Conservation (phyloP, 2,113 vertebrate species). For the Stomatorhinus ivindoensis region DNA sequence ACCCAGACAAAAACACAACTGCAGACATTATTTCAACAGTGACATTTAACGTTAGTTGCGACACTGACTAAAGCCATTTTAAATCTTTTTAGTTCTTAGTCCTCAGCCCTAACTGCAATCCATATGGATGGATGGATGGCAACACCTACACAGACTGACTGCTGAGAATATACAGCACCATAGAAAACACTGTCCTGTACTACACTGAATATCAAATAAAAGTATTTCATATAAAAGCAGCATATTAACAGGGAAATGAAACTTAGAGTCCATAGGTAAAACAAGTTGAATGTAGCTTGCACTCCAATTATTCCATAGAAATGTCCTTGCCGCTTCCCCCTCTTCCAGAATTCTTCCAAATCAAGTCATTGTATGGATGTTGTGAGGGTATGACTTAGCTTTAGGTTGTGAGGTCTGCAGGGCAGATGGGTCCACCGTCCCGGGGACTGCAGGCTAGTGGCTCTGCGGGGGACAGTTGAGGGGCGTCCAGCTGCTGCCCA, state of each 20-base stretch:
- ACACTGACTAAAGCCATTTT: background rate
- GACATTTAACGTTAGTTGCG: background rate
- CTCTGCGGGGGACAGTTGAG: background rate
- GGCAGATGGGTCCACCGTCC: background rate
- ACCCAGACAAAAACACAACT: background rate
- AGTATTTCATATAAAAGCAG: background rate
- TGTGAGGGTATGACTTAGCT: background rate
- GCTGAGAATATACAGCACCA: background rate
- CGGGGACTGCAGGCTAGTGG: background rate
- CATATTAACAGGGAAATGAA: background rate
- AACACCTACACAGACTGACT: background rate
- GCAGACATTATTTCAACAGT: background rate
- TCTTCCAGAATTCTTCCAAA: background rate
- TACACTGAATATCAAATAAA: background rate
- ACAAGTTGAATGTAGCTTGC: background rate
- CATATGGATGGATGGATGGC: background rate
- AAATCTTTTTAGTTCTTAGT: background rate
- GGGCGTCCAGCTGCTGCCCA: no score
- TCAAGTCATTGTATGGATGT: background rate
- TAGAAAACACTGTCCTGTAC: background rate
- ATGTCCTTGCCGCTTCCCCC: background rate
- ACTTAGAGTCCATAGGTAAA: background rate
- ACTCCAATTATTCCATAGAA: background rate
- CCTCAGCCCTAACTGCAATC: background rate
- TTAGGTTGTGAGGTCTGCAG: background rate